Percentiles rank a stretch among this genome's conserved stretches.
Conservation (phyloP, 2,113 vertebrate genomes). For the Coregonus clupeaformis region DNA sequence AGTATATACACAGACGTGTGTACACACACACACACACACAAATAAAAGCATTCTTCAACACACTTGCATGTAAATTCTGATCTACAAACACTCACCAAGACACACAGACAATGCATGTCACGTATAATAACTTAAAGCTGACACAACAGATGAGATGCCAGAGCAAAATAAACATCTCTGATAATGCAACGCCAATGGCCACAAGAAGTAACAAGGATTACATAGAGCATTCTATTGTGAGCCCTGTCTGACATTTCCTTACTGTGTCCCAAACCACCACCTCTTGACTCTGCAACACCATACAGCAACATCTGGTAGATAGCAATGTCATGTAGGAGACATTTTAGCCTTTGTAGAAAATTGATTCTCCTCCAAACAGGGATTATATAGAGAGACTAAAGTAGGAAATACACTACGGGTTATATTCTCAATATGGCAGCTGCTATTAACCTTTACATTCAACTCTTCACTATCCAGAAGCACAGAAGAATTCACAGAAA, state of each 20-base stretch:
- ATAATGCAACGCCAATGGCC: background rate
- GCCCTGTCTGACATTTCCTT: no score
- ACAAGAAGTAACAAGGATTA: background rate
- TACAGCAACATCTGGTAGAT: background rate
- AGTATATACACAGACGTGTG: constrained; percentile 1
- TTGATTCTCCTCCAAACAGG: background rate
- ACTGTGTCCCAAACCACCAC: background rate
- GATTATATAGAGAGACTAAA: background rate
- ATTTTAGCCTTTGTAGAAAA: background rate
- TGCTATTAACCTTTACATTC: background rate
- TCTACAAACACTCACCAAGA: constrained; percentile 1
- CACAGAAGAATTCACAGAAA: background rate
- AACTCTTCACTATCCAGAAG: background rate
- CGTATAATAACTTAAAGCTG: background rate
- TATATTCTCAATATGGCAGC: background rate
- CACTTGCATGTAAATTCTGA: no score
- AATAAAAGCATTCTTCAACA: background rate
- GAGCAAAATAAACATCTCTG: background rate
- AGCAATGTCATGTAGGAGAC: background rate
- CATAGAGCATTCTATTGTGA: background rate
- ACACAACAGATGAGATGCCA: background rate
- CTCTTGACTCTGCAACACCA: background rate
- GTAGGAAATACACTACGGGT: background rate
- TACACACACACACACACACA: background rate
- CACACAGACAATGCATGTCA: constrained; percentile 9